A percentile compares a stretch with the other conserved stretches of the same genome.
phyloP scores from a whole-genome alignment of 23 tunicate species.

The Aplidium turbinatum region DNA sequence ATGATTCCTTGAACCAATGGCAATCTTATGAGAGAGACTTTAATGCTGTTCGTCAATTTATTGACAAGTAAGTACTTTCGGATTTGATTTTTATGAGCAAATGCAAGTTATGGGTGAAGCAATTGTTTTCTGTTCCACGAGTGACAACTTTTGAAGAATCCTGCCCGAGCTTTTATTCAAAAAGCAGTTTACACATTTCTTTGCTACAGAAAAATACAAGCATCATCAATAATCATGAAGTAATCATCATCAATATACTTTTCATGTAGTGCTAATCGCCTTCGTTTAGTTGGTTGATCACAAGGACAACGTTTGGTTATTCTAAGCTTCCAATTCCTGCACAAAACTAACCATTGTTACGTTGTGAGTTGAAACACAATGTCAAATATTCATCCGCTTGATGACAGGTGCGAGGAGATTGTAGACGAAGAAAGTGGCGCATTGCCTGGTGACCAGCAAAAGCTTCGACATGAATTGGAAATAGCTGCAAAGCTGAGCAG shows the following conservation, averaged over 20 bases:
- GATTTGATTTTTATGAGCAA: not conserved
- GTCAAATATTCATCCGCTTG: not conserved
- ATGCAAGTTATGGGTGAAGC: not conserved
- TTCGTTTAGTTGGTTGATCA: no score
- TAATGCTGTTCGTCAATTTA: constrained; percentile 38
- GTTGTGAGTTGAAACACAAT: not conserved
- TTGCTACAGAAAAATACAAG: no score
- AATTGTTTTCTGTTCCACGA: no score
- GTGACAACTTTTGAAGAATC: no score
- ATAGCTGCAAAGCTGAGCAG: constrained; percentile 40
- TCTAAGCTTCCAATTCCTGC: no score
- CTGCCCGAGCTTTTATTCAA: no score
- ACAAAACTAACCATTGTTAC: not conserved
- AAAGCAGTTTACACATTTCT: no score
- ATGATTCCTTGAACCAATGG: constrained; percentile 49
- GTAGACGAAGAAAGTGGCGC: constrained; percentile 57
- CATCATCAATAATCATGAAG: no score
- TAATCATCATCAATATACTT: no score
- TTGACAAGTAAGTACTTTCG: constrained; percentile 57
- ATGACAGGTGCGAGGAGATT: constrained; percentile 58
- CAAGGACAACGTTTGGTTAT: no score
- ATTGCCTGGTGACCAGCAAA: constrained; percentile 90
- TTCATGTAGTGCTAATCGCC: no score
- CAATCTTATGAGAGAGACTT: constrained; percentile 54
- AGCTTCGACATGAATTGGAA: constrained; percentile 51